Percentiles rank a stretch among this genome's conserved stretches.
Conservation (phyloP, 2,113 vertebrate species). For the Hyla sarda region DNA sequence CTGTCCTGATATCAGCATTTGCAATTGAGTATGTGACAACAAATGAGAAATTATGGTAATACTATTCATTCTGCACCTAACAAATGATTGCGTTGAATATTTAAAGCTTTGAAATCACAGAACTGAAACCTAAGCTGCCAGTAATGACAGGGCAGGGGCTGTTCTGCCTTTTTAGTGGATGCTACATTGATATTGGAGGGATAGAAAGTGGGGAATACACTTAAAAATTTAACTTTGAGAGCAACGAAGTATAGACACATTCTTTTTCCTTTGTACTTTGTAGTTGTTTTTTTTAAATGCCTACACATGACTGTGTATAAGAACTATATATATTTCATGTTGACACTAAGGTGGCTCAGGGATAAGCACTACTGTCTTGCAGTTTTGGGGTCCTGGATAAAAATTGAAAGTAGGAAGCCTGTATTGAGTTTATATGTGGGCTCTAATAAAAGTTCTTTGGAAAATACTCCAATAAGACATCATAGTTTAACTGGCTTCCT, state of each 20-base stretch:
- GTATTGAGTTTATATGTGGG: no score
- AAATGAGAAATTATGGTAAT: slow-evolving; percentile 59
- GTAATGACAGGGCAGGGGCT: slow-evolving; percentile 43
- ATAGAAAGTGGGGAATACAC: slow-evolving; percentile 2
- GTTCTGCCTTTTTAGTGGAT: neutral
- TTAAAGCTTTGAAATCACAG: slow-evolving; percentile 58
- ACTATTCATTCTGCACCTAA: slow-evolving; percentile 52
- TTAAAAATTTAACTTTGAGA: neutral
- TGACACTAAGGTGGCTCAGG: no score
- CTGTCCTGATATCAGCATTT: slow-evolving; percentile 47
- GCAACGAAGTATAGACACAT: neutral
- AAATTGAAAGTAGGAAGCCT: no score
- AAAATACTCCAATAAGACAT: no score
- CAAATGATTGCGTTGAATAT: slow-evolving; percentile 54
- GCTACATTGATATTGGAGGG: slow-evolving; percentile 7
- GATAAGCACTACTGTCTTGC: no score
- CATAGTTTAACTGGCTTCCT: no score
- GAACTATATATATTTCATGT: no score
- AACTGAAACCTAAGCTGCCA: slow-evolving; percentile 46
- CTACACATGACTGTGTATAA: no score
- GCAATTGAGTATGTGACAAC: slow-evolving; percentile 51
- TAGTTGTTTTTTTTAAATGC: no score
- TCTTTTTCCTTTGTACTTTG: neutral
- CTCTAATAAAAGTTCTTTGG: no score
- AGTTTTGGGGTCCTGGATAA: no score